A percentile compares a stretch with the other conserved stretches of the same genome.
phyloP scores from a whole-genome alignment of 1,140 invertebrate genomes.

The Xylocopa sonorina region DNA sequence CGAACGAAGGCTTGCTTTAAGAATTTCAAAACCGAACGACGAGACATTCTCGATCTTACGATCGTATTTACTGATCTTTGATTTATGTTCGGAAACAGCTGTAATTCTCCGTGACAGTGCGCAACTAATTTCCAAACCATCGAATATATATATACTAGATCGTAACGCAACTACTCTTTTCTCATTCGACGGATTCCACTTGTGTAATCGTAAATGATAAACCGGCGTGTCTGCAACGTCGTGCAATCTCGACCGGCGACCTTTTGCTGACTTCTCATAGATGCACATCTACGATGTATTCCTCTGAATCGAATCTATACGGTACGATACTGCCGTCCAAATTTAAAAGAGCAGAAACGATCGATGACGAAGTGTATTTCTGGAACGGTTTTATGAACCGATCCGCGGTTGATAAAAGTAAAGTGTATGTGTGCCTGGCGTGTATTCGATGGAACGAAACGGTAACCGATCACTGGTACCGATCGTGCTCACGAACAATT shows the following conservation, averaged over 20 bases:
- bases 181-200: slow-evolving; percentile 5
- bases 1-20: background rate
- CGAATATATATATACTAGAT: background rate
- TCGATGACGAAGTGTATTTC: background rate
- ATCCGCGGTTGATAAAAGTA: slow-evolving; percentile 2
- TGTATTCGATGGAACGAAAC: background rate
- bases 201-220: slow-evolving; percentile 28
- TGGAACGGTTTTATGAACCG: background rate
- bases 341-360: too few relatives aligned
- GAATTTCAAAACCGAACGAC: background rate
- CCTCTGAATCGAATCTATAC: background rate
- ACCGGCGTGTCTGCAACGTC: background rate
- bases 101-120: background rate
- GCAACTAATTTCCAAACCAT: background rate
- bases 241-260: slow-evolving; percentile 23
- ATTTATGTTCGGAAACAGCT: background rate
- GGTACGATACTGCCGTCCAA: background rate
- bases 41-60: background rate
- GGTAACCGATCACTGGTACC: background rate
- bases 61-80: background rate
- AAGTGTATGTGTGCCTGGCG: too few relatives aligned
- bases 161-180: slow-evolving; percentile 1
- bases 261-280: background rate
- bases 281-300: background rate
- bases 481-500: slow-evolving; percentile 16